Evolutionary conservation across 2,797 vertebrate species (phyloP).

Genomic region (Carcharodon carcharias): DNA sequence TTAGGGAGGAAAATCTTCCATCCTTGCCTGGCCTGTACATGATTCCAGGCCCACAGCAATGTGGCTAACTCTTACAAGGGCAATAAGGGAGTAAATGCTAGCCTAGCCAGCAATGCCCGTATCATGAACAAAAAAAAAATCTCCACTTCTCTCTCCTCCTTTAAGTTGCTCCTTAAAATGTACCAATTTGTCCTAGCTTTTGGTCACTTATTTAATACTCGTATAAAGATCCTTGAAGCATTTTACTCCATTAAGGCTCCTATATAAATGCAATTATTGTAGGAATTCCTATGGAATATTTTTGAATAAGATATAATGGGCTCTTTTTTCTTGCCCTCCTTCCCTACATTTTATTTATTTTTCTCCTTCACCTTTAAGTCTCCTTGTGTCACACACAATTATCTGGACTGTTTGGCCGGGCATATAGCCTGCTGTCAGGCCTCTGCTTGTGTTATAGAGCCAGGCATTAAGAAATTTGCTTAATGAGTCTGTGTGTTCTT

Average conservation of each 20-base stretch:
- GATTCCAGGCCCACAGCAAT: too few relatives aligned
- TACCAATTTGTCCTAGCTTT: not conserved
- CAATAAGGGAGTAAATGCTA: too few relatives aligned
- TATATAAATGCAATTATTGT: not conserved
- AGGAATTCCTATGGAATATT: not conserved
- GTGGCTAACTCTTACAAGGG: too few relatives aligned
- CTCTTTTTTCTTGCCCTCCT: not conserved
- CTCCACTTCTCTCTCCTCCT: not conserved
- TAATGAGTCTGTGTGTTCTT: not conserved
- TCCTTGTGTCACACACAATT: not conserved
- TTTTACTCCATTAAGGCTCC: not conserved
- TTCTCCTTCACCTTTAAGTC: not conserved
- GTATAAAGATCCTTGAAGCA: not conserved
- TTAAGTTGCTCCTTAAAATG: not conserved
- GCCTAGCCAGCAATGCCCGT: too few relatives aligned
- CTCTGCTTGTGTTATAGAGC: not conserved
- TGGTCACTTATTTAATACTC: not conserved
- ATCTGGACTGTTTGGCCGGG: not conserved
- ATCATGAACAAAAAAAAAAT: too few relatives aligned
- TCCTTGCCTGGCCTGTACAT: too few relatives aligned
- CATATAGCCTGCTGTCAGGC: not conserved
- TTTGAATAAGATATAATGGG: too few relatives aligned
- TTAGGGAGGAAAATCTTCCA: too few relatives aligned
- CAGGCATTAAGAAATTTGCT: too few relatives aligned
- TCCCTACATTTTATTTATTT: not conserved